These are phyloP conservation scores for Diplodus puntazzo DNA, from an alignment of 2,797 vertebrate species.

Conservation along the genomic window DNA sequence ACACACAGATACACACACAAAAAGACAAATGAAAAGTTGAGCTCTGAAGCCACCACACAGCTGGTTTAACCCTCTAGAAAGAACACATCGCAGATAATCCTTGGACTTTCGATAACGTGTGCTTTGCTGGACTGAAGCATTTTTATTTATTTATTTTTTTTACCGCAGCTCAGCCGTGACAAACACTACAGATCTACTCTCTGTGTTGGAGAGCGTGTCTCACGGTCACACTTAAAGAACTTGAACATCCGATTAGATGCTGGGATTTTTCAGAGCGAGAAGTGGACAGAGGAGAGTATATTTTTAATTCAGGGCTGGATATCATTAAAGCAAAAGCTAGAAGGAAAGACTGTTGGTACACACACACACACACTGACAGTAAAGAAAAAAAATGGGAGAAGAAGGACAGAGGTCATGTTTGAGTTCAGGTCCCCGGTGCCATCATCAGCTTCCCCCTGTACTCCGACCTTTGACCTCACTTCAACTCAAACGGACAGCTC, in stretches of 20 bases:
- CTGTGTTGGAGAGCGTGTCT: not conserved
- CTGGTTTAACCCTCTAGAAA: constrained; percentile 22
- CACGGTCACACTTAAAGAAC: constrained; percentile 16
- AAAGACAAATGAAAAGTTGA: constrained; percentile 7
- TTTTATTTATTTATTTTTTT: not conserved
- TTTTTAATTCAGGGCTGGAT: constrained; percentile 6
- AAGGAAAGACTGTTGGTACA: not conserved
- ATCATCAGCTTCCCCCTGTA: constrained; percentile 55
- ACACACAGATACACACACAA: not conserved
- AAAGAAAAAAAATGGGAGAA: not conserved
- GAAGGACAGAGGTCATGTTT: constrained; percentile 39
- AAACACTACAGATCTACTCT: not conserved
- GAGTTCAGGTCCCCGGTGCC: constrained; percentile 61
- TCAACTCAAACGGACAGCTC: constrained; percentile 62
- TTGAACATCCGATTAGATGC: constrained; percentile 23
- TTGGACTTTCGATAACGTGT: constrained; percentile 10
- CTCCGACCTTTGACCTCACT: constrained; percentile 65
- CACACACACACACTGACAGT: not conserved
- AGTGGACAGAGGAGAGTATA: not conserved
- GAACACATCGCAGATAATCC: constrained; percentile 34
- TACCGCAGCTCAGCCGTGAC: constrained; percentile 17
- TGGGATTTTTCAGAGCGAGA: constrained; percentile 8
- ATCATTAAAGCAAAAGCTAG: constrained; percentile 3
- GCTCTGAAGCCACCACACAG: constrained; percentile 12
- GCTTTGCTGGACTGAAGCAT: constrained; percentile 16